These are phyloP conservation scores for Paracyprichromis sp. DNA, from an alignment of 2,113 vertebrate species.

Conservation along the genomic window DNA sequence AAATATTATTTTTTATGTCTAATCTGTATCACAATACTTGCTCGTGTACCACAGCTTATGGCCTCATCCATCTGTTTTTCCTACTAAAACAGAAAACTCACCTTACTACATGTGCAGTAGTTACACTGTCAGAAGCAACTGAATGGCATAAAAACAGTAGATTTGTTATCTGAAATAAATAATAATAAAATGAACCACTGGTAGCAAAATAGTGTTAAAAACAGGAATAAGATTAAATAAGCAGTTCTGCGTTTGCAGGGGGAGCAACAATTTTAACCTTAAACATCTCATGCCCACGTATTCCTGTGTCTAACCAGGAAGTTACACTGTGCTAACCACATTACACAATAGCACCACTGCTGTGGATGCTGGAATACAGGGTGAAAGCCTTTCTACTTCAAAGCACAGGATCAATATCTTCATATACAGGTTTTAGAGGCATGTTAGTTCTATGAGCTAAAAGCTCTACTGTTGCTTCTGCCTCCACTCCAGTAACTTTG, in stretches of 20 bases:
- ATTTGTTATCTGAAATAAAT: background rate
- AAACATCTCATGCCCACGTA: background rate
- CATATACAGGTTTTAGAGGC: conserved; percentile 47
- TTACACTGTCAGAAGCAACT: background rate
- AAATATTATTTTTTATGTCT: background rate
- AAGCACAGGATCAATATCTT: conserved; percentile 46
- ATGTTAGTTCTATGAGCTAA: conserved; percentile 59
- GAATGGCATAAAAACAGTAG: background rate
- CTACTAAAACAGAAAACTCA: background rate
- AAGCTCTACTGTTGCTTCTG: conserved; percentile 35
- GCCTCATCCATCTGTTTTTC: background rate
- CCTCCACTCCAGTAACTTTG: conserved; percentile 25
- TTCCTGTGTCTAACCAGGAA: background rate
- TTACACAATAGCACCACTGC: conserved; percentile 10
- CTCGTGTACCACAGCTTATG: background rate
- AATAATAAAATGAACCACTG: background rate
- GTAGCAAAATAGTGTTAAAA: background rate
- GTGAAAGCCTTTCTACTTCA: conserved; percentile 24
- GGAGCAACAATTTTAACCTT: background rate
- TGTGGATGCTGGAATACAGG: conserved; percentile 7
- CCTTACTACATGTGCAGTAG: background rate
- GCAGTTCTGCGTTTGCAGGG: background rate
- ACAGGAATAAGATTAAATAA: background rate
- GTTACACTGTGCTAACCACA: conserved; percentile 29
- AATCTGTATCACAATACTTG: background rate